Percentiles rank a stretch among this genome's conserved stretches.
These are phyloP conservation scores for Pseudochirops cupreus DNA, from an alignment of 2,797 vertebrate genomes.

Conservation along the genomic window DNA sequence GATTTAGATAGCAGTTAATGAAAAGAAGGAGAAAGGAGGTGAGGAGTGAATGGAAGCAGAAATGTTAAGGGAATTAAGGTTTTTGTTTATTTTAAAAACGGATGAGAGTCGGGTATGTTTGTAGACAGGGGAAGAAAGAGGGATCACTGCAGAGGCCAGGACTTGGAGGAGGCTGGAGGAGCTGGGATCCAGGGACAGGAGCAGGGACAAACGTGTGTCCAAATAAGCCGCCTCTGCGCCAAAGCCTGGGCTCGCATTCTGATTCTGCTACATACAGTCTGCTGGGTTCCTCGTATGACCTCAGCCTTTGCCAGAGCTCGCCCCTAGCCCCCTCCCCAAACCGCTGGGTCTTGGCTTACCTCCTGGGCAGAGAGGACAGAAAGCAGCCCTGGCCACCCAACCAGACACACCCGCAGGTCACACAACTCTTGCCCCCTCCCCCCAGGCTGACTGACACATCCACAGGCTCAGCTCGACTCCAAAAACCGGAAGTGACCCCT, in stretches of 20 bases:
- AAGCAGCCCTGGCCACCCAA: too few relatives aligned
- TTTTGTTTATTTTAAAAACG: neutral
- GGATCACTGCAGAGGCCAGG: neutral
- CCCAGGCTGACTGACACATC: neutral
- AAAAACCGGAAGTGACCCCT: neutral
- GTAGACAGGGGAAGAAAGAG: neutral
- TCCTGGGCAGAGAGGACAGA: neutral
- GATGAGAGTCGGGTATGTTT: accelerated
- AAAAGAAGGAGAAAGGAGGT: neutral
- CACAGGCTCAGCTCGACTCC: neutral
- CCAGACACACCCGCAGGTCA: too few relatives aligned
- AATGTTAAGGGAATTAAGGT: neutral
- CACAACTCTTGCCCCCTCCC: neutral
- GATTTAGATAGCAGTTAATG: neutral
- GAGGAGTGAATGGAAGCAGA: neutral
- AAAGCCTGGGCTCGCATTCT: neutral
- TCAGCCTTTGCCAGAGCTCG: neutral
- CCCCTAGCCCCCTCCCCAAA: neutral
- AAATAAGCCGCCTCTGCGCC: accelerated
- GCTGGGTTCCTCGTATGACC: neutral
- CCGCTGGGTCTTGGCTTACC: neutral
- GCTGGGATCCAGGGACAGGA: neutral
- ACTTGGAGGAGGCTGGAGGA: neutral
- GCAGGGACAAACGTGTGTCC: accelerated
- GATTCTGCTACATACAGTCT: neutral